Evolutionary conservation across 2,797 vertebrate genomes (phyloP).

Genomic region (Gadopsis marmoratus): DNA sequence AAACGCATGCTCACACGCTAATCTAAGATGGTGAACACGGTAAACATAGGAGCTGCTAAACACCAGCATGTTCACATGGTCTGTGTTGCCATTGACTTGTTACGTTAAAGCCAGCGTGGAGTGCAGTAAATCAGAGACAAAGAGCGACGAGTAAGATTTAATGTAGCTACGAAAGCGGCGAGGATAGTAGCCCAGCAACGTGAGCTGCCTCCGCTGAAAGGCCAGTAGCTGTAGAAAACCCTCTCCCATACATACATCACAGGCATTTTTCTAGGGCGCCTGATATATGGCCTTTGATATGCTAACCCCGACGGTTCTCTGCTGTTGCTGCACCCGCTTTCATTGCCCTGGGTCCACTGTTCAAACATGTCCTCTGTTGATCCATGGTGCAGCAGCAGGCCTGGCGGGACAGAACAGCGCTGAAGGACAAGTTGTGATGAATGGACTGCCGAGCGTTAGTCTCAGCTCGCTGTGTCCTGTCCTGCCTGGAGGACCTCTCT

Average conservation of each 20-base stretch:
- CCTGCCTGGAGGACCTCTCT: slow-evolving; percentile 59
- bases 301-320: slow-evolving; percentile 34
- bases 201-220: slow-evolving; percentile 7
- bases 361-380: slow-evolving; percentile 74
- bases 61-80: not conserved
- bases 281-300: slow-evolving; percentile 51
- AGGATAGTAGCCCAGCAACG: slow-evolving; percentile 18
- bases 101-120: not conserved
- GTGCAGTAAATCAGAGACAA: slow-evolving; percentile 9
- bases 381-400: slow-evolving; percentile 61
- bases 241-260: slow-evolving; percentile 39
- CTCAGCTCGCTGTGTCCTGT: slow-evolving; percentile 59
- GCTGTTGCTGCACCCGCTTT: slow-evolving; percentile 53
- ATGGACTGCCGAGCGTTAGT: slow-evolving; percentile 61
- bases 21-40: not conserved
- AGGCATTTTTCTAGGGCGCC: slow-evolving; percentile 37
- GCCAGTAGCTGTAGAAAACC: not conserved
- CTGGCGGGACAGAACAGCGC: slow-evolving; percentile 64
- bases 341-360: slow-evolving; percentile 73
- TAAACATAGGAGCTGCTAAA: not conserved
- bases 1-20: not conserved
- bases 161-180: slow-evolving; percentile 14
- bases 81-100: not conserved
- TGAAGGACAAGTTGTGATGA: slow-evolving; percentile 75
- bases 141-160: slow-evolving; percentile 7